These are phyloP conservation scores for Percopsis transmontana DNA, from an alignment of 2,113 vertebrate genomes.

Conservation along the genomic window DNA sequence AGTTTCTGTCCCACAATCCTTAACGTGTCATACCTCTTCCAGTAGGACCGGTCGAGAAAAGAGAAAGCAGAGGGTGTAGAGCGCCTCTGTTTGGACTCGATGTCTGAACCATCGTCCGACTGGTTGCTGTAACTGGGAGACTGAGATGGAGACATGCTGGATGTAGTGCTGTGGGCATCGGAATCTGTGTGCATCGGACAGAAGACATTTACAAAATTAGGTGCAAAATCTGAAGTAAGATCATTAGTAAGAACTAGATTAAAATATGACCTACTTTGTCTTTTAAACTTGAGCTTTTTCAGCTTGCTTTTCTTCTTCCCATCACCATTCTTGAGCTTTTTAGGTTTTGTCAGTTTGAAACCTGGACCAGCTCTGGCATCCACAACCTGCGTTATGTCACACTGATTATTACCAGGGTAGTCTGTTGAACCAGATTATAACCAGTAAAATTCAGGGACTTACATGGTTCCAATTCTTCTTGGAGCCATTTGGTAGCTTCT, in stretches of 20 bases:
- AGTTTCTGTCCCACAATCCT: neutral
- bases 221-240: slow-evolving; percentile 2
- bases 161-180: slow-evolving; percentile 82
- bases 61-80: slow-evolving; percentile 75
- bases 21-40: slow-evolving; percentile 77
- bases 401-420: neutral
- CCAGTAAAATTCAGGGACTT: slow-evolving; percentile 35
- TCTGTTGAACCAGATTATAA: neutral
- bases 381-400: slow-evolving; percentile 71
- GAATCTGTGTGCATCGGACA: too few species aligned
- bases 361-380: slow-evolving; percentile 83
- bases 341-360: slow-evolving; percentile 82
- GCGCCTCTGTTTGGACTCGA: slow-evolving; percentile 79
- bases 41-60: slow-evolving; percentile 82
- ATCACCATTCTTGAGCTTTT: slow-evolving; percentile 79
- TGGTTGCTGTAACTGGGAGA: slow-evolving; percentile 83
- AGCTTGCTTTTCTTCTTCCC: slow-evolving; percentile 81
- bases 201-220: too few species aligned
- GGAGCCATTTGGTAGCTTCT: slow-evolving; percentile 81
- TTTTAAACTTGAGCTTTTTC: slow-evolving; percentile 78
- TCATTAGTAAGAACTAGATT: neutral
- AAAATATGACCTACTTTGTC: slow-evolving; percentile 74
- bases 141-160: slow-evolving; percentile 81
- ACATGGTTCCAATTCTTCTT: slow-evolving; percentile 86
- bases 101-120: slow-evolving; percentile 82